A percentile compares a stretch with the other conserved stretches of the same genome.
These are phyloP conservation scores for Xiphophorus maculatus DNA, from an alignment of 2,113 vertebrate genomes.

Conservation along the genomic window DNA sequence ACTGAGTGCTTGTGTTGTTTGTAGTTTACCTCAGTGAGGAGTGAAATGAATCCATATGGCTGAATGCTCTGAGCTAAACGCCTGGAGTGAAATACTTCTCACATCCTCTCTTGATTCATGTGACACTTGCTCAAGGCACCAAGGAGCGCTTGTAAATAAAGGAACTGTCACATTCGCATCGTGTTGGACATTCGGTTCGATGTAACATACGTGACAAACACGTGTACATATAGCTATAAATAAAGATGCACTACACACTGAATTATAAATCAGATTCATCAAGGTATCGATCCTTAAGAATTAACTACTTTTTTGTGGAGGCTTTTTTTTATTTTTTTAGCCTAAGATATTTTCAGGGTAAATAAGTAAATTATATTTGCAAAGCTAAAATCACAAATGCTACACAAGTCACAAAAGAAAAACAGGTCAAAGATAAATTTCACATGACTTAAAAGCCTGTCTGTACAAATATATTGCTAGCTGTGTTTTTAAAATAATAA, in stretches of 20 bases:
- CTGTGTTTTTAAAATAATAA: no score
- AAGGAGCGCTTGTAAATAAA: conserved; percentile 4
- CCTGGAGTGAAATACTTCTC: conserved; percentile 22
- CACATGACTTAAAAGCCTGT: no score
- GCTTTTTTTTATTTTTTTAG: no score
- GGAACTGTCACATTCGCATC: neutral
- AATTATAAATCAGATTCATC: neutral
- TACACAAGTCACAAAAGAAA: no score
- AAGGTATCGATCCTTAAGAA: neutral
- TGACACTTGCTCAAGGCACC: neutral
- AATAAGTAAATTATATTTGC: no score
- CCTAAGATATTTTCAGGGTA: neutral
- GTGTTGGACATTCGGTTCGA: neutral
- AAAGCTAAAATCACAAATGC: no score
- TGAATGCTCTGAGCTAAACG: conserved; percentile 19
- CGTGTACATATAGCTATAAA: neutral
- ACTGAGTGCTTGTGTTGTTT: conserved; percentile 11
- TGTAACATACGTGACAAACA: neutral
- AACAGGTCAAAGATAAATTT: no score
- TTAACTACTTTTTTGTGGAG: neutral
- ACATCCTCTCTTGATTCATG: conserved; percentile 5
- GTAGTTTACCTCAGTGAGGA: conserved; percentile 30
- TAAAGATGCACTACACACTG: neutral
- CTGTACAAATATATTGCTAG: no score
- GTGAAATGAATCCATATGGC: conserved; percentile 19